Evolutionary conservation across 2,888 invertebrate genomes (phyloP).

Genomic region (Dendrolimus houi): DNA sequence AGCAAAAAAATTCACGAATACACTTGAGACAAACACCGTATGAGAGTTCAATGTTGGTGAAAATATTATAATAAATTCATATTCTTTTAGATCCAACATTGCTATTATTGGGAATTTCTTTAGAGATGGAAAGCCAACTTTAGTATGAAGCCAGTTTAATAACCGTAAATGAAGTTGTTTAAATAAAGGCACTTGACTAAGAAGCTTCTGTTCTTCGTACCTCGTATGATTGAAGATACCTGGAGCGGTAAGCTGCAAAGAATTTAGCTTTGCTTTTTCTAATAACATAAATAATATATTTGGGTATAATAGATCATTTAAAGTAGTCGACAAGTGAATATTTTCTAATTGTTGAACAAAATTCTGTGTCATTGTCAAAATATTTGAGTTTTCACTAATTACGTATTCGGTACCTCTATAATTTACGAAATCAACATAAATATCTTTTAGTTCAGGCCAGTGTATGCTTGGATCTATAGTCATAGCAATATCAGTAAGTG

Average conservation of each 20-base stretch:
- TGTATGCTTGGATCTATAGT: slow-evolving; percentile 29
- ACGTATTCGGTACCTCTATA: slow-evolving; percentile 15
- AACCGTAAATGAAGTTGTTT: slow-evolving; percentile 22
- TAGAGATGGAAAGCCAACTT: neutral
- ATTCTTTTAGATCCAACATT: slow-evolving; percentile 22
- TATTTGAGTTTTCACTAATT: slow-evolving; percentile 4
- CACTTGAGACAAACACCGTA: slow-evolving; percentile 26
- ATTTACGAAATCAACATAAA: slow-evolving; percentile 42
- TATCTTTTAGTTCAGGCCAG: slow-evolving; percentile 45
- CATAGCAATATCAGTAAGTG: slow-evolving; percentile 38
- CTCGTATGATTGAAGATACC: slow-evolving; percentile 17
- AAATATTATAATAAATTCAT: slow-evolving; percentile 36
- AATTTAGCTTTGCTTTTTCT: slow-evolving; percentile 28
- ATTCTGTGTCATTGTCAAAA: slow-evolving; percentile 30
- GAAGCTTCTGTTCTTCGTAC: too few species aligned
- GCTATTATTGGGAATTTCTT: slow-evolving; percentile 9
- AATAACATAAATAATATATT: slow-evolving; percentile 28
- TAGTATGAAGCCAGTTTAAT: slow-evolving; percentile 23
- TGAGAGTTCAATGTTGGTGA: slow-evolving; percentile 14
- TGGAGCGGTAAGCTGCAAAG: slow-evolving; percentile 33
- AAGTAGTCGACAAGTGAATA: slow-evolving; percentile 46
- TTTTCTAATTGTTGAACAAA: slow-evolving; percentile 42
- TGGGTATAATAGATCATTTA: slow-evolving; percentile 28
- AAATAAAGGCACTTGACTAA: too few species aligned
- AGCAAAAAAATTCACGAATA: slow-evolving; percentile 34